Percentiles rank a stretch among this genome's conserved stretches.
Evolutionary conservation across 2,797 vertebrate species (phyloP).

Genomic region (Esox lucius): DNA sequence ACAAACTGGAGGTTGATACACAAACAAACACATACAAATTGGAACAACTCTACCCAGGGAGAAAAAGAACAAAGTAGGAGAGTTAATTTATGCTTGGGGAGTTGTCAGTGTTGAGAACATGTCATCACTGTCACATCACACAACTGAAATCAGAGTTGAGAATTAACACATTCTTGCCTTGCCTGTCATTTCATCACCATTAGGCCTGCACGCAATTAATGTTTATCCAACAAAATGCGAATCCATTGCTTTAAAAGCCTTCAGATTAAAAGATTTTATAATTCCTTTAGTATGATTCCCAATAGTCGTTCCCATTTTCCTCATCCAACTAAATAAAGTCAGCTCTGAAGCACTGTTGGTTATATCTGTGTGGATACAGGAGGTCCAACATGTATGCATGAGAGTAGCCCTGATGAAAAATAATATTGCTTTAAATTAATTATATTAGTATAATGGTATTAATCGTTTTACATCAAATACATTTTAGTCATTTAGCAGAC

Average conservation of each 20-base stretch:
- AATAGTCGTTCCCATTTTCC: not conserved
- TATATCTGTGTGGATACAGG: not conserved
- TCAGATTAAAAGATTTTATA: not conserved
- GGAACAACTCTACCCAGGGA: not conserved
- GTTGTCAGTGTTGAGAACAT: constrained; percentile 5
- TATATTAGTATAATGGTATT: not conserved
- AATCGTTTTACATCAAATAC: not conserved
- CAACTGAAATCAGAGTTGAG: not conserved
- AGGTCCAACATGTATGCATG: not conserved
- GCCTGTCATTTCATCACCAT: constrained; percentile 4
- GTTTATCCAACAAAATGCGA: not conserved
- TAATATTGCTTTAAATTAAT: not conserved
- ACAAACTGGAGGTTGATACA: not conserved
- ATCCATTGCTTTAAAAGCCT: not conserved
- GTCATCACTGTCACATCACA: not conserved
- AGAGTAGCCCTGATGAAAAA: not conserved
- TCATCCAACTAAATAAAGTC: not conserved
- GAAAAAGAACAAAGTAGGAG: not conserved
- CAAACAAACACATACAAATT: not conserved
- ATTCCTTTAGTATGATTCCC: not conserved
- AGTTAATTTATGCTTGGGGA: not conserved
- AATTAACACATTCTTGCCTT: not conserved
- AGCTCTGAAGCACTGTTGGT: not conserved
- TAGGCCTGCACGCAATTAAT: constrained; percentile 2
- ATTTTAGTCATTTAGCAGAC: too few relatives aligned